Base-by-base conservation (phyloP, 2,888 invertebrate species). In the Philaethria dido region DNA sequence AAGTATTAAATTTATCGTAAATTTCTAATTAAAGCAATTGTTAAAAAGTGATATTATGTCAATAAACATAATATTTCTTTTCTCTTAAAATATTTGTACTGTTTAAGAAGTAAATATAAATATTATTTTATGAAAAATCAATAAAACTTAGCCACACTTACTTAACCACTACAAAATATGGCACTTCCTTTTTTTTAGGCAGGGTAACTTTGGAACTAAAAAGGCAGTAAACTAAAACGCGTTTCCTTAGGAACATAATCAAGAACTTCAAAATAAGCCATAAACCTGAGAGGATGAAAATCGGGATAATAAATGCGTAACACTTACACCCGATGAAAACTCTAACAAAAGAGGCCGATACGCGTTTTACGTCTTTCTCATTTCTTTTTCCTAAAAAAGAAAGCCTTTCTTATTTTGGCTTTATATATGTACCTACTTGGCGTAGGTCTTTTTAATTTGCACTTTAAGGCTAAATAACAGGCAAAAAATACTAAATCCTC, bases 241-340 rank as follows among this genome's bases (percentile, higher is more conserved):
- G 11, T 50, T 36, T 50, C 11, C 1, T 4, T 2, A 20, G n/a
- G 20, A 42, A 29, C 42, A 50, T 44, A 16, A 29, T n/a, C 14
- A 50, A 50, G 44, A 25, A 65, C 59, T 69, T 61, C n/a, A 62
- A 66, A 66, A 39, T 62, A 29, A 59, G 48, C 36, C 22, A 61
- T 69, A 65, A 52, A 60, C 59, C 62, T 64, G 60, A 54, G 48
- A 60, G 59, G 57, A 65, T 45, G 39, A 60, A 64, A 60, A 59
- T 42, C 45, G 52, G 61, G 44, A 68, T 60, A 65, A 65, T 70
- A 68, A 68, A 70, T 62, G 59, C 68, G 62, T 68, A 62, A 62
- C 64, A 57, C 62, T 69, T 69, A 48, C 47, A 68, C 65, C 59
- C 57, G 57, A 65, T 62, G 69, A 64, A 68, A 64, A 64, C 50